These are phyloP conservation scores for Diglossa cyanea DNA, from an alignment of 2,797 vertebrate genomes.

Conservation along the genomic window DNA sequence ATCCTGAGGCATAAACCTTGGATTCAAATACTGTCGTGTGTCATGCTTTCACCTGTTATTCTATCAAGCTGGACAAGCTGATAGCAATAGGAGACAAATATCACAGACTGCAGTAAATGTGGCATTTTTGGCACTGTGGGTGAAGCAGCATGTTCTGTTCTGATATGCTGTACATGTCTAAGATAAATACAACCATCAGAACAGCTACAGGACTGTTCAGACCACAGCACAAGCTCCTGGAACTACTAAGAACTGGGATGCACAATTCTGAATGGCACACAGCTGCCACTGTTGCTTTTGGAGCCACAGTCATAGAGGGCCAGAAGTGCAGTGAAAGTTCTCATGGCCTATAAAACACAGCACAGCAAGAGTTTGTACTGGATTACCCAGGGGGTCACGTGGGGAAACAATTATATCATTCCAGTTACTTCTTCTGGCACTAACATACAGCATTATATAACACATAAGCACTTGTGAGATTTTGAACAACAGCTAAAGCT, in stretches of 20 bases:
- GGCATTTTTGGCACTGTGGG: neutral
- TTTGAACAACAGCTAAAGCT: neutral
- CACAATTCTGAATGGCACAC: neutral
- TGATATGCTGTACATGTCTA: neutral
- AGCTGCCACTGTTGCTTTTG: neutral
- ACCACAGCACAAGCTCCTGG: neutral
- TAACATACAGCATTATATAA: neutral
- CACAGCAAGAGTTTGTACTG: neutral
- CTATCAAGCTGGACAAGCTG: neutral
- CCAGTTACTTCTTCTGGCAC: neutral
- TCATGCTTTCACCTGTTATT: neutral
- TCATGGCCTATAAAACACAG: neutral
- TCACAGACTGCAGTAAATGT: neutral
- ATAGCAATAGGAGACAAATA: neutral
- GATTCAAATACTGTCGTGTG: neutral
- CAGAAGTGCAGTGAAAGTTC: neutral
- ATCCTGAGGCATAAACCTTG: neutral
- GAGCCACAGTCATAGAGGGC: neutral
- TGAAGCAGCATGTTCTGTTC: neutral
- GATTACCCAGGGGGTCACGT: accelerated
- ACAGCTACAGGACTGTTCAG: neutral
- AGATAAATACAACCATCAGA: neutral
- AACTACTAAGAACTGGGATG: neutral
- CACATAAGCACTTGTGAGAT: neutral
- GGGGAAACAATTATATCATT: neutral